These are phyloP conservation scores for Gymnocheta viridis DNA, from an alignment of 2,888 invertebrate species.

Conservation along the genomic window DNA sequence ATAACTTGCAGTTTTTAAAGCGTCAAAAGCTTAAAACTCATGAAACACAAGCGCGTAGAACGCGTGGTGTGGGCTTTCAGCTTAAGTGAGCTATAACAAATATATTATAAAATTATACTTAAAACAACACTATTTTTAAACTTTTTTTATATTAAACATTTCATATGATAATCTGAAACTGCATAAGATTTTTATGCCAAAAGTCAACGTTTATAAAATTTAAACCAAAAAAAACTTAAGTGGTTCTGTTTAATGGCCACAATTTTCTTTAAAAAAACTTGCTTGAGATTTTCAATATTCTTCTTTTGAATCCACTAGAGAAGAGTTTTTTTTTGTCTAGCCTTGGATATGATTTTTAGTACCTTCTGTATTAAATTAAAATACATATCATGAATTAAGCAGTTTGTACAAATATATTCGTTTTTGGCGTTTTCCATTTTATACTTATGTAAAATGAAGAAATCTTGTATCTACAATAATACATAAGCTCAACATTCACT, in stretches of 20 bases:
- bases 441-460: not conserved
- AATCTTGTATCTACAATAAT: slow-evolving; percentile 4
- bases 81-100: too few species aligned
- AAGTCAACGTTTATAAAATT: slow-evolving; percentile 15
- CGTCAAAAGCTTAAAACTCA: too few species aligned
- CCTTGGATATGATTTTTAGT: slow-evolving; percentile 38
- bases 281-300: not conserved
- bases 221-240: slow-evolving; percentile 31
- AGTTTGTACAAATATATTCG: slow-evolving; percentile 2
- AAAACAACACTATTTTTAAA: too few species aligned
- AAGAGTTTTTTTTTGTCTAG: slow-evolving; percentile 50
- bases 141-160: not conserved
- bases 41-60: too few species aligned
- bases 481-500: slow-evolving; percentile 44
- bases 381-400: slow-evolving; percentile 33
- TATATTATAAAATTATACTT: too few species aligned
- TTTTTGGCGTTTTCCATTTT: not conserved
- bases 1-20: too few species aligned
- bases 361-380: slow-evolving; percentile 57
- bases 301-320: slow-evolving; percentile 7
- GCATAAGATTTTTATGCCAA: slow-evolving; percentile 48
- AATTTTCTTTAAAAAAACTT: slow-evolving; percentile 41
- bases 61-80: too few species aligned
- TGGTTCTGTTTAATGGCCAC: slow-evolving; percentile 51
- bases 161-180: slow-evolving; percentile 23